These are phyloP conservation scores for Phaenicophaeus curvirostris DNA, from an alignment of 2,797 vertebrate species.

Conservation along the genomic window DNA sequence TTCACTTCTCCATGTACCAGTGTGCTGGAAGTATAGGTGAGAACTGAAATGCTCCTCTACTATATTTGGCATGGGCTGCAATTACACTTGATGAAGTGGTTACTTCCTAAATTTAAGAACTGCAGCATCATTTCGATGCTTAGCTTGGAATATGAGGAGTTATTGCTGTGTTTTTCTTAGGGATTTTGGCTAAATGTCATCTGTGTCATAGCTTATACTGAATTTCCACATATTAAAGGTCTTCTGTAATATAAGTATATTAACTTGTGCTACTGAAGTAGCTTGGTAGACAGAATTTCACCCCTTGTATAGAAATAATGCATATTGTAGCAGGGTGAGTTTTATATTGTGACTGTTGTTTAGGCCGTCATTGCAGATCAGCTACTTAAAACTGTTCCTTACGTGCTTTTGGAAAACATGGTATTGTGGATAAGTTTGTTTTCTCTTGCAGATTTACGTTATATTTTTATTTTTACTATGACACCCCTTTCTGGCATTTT, in stretches of 20 bases:
- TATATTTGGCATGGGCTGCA: neutral
- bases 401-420: neutral
- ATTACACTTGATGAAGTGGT: neutral
- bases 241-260: neutral
- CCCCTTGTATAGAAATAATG: neutral
- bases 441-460: neutral
- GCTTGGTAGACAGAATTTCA: neutral
- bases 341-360: neutral
- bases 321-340: neutral
- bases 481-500: neutral
- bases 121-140: neutral
- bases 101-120: neutral
- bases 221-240: neutral
- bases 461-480: slow-evolving; percentile 1
- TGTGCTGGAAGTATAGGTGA: neutral
- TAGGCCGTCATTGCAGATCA: neutral
- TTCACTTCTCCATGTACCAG: neutral
- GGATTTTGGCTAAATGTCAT: neutral
- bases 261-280: neutral
- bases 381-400: neutral
- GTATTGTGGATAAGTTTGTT: neutral
- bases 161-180: neutral
- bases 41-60: neutral
- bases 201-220: neutral
- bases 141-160: neutral